Conservation (phyloP, 2,113 vertebrate genomes). For the Nerophis lumbriciformis region DNA sequence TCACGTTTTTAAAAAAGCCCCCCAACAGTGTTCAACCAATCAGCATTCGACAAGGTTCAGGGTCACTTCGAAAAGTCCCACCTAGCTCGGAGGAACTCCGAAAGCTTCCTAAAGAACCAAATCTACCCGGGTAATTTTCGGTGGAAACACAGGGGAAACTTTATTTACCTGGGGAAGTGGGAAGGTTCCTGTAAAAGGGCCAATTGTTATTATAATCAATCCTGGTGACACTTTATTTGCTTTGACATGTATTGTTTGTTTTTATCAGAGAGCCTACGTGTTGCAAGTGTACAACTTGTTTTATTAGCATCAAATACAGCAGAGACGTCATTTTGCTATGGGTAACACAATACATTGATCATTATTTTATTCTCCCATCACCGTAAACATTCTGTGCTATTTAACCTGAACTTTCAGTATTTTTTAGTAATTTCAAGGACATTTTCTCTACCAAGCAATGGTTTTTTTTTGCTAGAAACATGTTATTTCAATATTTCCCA, state of each 20-base stretch:
- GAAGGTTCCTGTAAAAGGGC: no score
- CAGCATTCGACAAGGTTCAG: no score
- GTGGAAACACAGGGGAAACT: no score
- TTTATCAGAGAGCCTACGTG: conserved; percentile 9
- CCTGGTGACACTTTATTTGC: conserved; percentile 12
- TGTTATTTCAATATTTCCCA: conserved; percentile 20
- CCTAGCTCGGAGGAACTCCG: no score
- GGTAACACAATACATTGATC: conserved; percentile 30
- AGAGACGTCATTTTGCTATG: conserved; percentile 33
- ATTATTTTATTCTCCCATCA: neutral
- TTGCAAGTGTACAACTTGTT: conserved; percentile 1
- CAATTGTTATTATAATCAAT: conserved; percentile 6
- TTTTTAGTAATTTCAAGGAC: conserved; percentile 17
- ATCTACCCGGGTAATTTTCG: no score
- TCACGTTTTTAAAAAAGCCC: no score
- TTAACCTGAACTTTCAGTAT: conserved; percentile 27
- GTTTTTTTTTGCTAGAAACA: neutral
- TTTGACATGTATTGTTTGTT: conserved; percentile 12
- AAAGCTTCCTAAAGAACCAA: no score
- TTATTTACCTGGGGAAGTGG: no score
- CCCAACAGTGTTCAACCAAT: no score
- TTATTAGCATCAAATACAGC: conserved; percentile 16
- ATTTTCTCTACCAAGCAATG: conserved; percentile 16
- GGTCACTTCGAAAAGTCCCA: no score
- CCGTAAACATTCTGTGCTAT: conserved; percentile 3